Conservation (phyloP, 2,888 invertebrate species). For the Drosophila mulleri region DNA sequence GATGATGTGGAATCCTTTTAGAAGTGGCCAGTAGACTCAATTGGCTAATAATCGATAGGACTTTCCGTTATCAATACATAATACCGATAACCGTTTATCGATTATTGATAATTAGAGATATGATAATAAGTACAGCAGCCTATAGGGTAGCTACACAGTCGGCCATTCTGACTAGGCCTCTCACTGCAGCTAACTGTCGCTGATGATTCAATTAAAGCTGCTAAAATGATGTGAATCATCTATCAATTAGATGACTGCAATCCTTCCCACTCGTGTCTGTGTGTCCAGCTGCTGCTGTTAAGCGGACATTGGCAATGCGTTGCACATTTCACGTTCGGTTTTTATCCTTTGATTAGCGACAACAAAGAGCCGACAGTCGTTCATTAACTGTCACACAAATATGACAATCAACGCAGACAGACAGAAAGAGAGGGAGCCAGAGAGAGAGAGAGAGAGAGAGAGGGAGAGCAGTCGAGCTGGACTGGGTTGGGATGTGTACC, state of each 20-base stretch:
- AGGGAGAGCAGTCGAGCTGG: neutral
- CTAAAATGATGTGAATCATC: constrained; percentile 37
- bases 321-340: constrained; percentile 44
- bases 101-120: too few species aligned
- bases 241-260: constrained; percentile 38
- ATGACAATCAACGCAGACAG: constrained; percentile 31
- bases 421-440: neutral
- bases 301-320: constrained; percentile 56
- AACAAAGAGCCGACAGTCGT: constrained; percentile 59
- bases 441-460: neutral
- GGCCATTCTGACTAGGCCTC: neutral
- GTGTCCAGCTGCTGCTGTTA: constrained; percentile 10
- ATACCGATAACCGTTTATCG: neutral
- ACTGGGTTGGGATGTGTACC: constrained; percentile 11
- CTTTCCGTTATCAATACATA: neutral
- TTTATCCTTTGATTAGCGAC: constrained; percentile 65
- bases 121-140: too few species aligned
- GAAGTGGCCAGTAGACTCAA: neutral
- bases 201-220: constrained; percentile 12
- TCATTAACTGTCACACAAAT: constrained; percentile 72
- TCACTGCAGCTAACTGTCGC: neutral
- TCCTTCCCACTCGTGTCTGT: neutral
- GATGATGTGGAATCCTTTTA: too few species aligned
- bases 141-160: neutral
- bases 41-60: neutral